Evolutionary conservation across 1,140 invertebrate species (phyloP), one percentile per base, ranked within the genome.

Genomic region (Augochlora pura): DNA sequence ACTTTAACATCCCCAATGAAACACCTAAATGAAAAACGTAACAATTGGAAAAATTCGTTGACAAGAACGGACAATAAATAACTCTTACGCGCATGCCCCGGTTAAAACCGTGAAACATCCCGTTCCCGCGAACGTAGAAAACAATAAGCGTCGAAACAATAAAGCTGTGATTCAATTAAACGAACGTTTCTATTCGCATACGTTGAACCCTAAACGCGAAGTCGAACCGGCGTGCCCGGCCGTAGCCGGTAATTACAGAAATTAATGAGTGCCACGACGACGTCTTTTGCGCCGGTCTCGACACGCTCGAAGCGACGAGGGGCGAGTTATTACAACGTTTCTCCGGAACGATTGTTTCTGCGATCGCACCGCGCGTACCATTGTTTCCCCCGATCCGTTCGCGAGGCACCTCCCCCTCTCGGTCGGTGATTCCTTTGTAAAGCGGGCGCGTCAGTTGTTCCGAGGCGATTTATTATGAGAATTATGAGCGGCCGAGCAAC

Each of bases 391-490:
- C 52, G 27, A n/a, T 70, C 63, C 42, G 12, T 52, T 59, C 69
- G 72, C 49, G 60, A 60, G 59, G 72, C 72, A 67, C 59, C 63
- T 63, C 82, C 78, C 72, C 82, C 78, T 67, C 76, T 84, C 54
- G 57, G 77, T 79, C 66, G 76, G 80, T 77, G 71, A 73, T 81
- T 73, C 84, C 82, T 89, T 87, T 89, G 84, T 81, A 83, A 79
- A 68, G 80, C 84, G 81, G 82, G 85, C 86, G 85, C 86, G 87
- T 90, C 86, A 86, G 88, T 88, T 86, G 86, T 91, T 91, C 77
- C 77, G 77, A 88, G 80, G 86, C 91, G 89, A 92, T 92, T 92
- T 92, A 92, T 92, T 92, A 92, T 90, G 90, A 91, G 91, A 92
- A 91, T 92, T 92, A 91, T 89, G 89, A 91, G 89, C 85, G 87